Evolutionary conservation across 1,140 invertebrate species (phyloP).

Genomic region (Platorchestia sp.): DNA sequence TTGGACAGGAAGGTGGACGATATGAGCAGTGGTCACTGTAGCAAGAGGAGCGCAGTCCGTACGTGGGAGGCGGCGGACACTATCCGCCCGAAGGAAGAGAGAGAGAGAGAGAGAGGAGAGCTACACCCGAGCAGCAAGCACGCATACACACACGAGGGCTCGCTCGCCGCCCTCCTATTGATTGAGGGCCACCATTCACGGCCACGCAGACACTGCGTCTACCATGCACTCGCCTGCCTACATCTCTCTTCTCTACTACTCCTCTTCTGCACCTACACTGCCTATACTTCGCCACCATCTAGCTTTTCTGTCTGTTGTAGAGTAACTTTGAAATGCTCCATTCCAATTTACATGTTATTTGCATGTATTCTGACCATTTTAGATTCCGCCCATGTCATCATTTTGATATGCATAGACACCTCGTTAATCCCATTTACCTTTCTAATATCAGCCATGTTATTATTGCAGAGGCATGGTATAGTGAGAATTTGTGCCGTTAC

Average conservation of each 20-base stretch:
- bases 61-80: background rate
- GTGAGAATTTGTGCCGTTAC: background rate
- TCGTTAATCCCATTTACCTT: background rate
- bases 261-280: too few species aligned
- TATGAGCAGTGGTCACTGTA: background rate
- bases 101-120: background rate
- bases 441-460: background rate
- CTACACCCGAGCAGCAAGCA: background rate
- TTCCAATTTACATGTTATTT: background rate
- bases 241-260: background rate
- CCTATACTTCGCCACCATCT: background rate
- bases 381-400: background rate
- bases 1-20: background rate
- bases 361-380: background rate
- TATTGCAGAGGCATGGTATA: background rate
- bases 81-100: background rate
- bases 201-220: background rate
- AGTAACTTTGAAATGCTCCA: background rate
- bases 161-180: background rate
- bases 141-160: background rate
- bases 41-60: background rate
- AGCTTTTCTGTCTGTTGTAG: background rate
- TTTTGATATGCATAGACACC: background rate
- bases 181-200: background rate
- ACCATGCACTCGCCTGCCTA: background rate